Conservation (phyloP, 2,797 vertebrate genomes). For the Synanceia verrucosa region DNA sequence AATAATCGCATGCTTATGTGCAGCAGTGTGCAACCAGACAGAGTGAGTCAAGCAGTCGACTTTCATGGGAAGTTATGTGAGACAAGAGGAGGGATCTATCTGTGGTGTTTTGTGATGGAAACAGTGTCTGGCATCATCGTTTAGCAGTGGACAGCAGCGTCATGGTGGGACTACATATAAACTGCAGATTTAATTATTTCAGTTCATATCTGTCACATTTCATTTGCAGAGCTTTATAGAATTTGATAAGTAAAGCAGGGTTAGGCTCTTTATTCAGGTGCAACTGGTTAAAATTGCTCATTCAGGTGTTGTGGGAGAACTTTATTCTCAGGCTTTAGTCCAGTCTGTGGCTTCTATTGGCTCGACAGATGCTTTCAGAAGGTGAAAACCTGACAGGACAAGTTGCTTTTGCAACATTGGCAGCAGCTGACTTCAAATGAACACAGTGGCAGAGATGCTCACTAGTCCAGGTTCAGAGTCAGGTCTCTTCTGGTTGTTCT, state of each 20-base stretch:
- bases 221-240: neutral
- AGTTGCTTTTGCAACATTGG: neutral
- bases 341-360: too few relatives aligned
- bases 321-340: too few relatives aligned
- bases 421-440: neutral
- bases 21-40: neutral
- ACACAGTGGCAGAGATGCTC: neutral
- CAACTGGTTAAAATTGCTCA: too few relatives aligned
- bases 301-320: too few relatives aligned
- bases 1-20: conserved; percentile 28
- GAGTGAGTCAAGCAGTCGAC: conserved; percentile 3
- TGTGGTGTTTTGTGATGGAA: neutral
- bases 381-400: neutral
- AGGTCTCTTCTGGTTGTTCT: too few relatives aligned
- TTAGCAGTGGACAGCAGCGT: neutral
- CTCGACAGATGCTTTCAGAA: neutral
- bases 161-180: neutral
- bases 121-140: neutral
- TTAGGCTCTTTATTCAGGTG: neutral
- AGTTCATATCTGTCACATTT: neutral
- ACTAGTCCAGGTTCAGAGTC: neutral
- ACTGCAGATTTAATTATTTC: neutral
- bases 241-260: neutral
- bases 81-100: neutral
- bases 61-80: conserved; percentile 7